These are phyloP conservation scores for Myiagra hebetior DNA, from an alignment of 2,113 vertebrate species.

Conservation along the genomic window DNA sequence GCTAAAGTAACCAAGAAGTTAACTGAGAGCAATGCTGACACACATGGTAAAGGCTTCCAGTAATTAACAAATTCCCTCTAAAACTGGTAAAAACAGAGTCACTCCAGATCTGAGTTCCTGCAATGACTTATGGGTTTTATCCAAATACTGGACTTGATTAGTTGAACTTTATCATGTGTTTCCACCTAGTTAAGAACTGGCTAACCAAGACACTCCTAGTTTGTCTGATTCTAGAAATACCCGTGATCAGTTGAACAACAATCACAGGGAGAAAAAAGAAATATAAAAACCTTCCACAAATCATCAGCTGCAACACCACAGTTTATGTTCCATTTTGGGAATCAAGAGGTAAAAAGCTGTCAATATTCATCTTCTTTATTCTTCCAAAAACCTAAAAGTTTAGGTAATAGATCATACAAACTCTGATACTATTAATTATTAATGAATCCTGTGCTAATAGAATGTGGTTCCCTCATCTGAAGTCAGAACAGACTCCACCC, in stretches of 20 bases:
- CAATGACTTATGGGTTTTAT: neutral
- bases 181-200: neutral
- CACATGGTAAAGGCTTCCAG: neutral
- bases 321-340: neutral
- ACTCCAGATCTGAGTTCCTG: neutral
- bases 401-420: neutral
- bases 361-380: neutral
- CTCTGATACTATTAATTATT: neutral
- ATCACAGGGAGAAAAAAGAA: neutral
- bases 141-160: neutral
- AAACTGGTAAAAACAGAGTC: neutral
- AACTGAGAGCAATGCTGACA: neutral
- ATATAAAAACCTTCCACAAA: neutral
- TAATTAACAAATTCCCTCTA: neutral
- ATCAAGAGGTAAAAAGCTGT: neutral
- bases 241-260: neutral
- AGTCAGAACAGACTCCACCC: neutral
- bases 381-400: neutral
- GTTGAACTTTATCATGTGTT: neutral
- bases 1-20: neutral
- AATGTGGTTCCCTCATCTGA: neutral
- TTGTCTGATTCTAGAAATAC: neutral
- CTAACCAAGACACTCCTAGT: neutral
- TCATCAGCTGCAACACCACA: neutral
- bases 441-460: neutral